Conservation (phyloP, 2,888 invertebrate genomes). For the Chydorus sphaericus region DNA sequence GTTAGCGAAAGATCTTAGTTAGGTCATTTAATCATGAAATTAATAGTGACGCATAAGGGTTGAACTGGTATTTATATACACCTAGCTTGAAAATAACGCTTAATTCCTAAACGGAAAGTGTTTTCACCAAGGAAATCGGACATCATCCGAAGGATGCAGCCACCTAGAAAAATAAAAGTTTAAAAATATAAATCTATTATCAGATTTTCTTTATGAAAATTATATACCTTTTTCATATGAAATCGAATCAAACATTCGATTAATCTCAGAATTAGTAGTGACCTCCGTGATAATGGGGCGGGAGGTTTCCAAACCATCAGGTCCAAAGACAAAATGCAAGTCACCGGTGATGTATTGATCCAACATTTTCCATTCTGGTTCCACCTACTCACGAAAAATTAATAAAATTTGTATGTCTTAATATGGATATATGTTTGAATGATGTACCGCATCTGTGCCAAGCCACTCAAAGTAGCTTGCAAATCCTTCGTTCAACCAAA, state of each 20-base stretch:
- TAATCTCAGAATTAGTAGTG: constrained; percentile 23
- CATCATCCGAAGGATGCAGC: constrained; percentile 24
- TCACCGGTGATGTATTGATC: constrained; percentile 66
- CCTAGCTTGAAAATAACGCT: constrained; percentile 24
- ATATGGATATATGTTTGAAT: no score
- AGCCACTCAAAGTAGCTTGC: constrained; percentile 68
- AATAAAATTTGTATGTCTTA: neutral
- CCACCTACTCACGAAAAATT: constrained; percentile 33
- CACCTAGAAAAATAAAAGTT: no score
- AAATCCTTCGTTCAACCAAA: constrained; percentile 69
- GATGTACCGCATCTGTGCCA: constrained; percentile 27
- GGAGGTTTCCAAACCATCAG: constrained; percentile 65
- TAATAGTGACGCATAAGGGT: no score
- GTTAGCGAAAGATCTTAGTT: constrained; percentile 22
- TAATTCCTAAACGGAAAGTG: neutral
- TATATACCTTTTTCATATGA: constrained; percentile 25
- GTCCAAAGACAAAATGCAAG: constrained; percentile 55
- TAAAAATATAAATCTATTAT: no score
- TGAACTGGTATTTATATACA: constrained; percentile 11
- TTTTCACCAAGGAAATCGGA: neutral
- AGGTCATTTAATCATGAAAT: no score
- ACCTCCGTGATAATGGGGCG: constrained; percentile 26
- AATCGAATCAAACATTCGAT: constrained; percentile 27
- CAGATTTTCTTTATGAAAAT: no score
- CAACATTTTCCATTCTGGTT: constrained; percentile 51